Base-by-base conservation (phyloP, 2,888 invertebrate genomes). In the Electrophaes corylata region DNA sequence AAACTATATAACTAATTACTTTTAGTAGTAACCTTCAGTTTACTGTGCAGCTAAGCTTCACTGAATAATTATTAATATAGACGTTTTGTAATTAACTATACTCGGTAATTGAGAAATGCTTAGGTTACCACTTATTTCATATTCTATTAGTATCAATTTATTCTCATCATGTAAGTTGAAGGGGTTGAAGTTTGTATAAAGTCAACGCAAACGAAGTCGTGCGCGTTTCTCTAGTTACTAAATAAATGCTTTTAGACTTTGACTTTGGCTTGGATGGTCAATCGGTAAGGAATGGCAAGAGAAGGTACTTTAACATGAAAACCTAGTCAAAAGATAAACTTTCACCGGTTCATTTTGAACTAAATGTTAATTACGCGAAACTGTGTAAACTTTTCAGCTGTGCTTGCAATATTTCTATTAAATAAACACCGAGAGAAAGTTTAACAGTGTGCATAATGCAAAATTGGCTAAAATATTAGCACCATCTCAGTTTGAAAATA, bases 1-100 rank as follows among this genome's bases (percentile, higher is more conserved):
- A 43, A 55, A 55, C 48, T 48, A 49, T 55, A 26, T 45, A 53
- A 46, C 48, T 43, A 48, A 55, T 55, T 35, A 44, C 43, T 55
- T 37, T 51, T 44, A 35, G 29, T 37, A n/a, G 14, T 29, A 49
- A 31, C 54, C 41, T 56, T 49, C n/a, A 39, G 16, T 14, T 40
- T 44, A 37, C 12, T 6, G 16, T 26, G 35, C 4, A 48, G 11
- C 29, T 26, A 29, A 10, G 26, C 26, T 49, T 37, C 44, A n/a
- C 14, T 29, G 14, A 39, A 6, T 40, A 31, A 19, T n/a, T 12
- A 2, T n/a, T 11, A 8, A 37, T 48, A 12, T 11, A 48, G 26
- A 11, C 29, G n/a, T n/a, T n/a, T n/a, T n/a, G n/a, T n/a, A n/a
- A n/a, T n/a, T n/a, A n/a, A n/a, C n/a, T n/a, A n/a, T n/a, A n/a